Percentiles rank a stretch among this genome's conserved stretches.
Conservation (phyloP, 2,113 vertebrate species). For the Xiphophorus hellerii region DNA sequence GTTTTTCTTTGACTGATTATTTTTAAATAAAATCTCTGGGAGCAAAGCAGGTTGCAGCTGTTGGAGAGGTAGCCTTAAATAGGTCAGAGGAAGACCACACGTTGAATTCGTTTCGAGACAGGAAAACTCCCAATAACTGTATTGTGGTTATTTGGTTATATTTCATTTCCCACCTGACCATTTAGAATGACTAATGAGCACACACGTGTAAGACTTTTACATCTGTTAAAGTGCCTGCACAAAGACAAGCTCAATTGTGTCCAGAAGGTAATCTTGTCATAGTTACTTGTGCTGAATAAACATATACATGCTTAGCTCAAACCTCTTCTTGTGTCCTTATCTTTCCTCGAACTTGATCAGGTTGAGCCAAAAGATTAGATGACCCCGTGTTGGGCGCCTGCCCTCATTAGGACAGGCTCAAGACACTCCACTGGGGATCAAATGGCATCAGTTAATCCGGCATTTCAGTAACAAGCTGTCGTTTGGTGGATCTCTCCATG, state of each 20-base stretch:
- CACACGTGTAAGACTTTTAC: neutral
- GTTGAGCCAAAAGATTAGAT: constrained; percentile 53
- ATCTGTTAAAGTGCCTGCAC: constrained; percentile 14
- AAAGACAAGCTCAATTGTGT: constrained; percentile 5
- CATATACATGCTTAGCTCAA: constrained; percentile 28
- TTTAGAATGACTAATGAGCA: constrained; percentile 1
- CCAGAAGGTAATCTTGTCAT: constrained; percentile 18
- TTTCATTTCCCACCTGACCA: constrained; percentile 8
- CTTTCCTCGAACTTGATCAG: constrained; percentile 44
- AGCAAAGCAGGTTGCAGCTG: constrained; percentile 17
- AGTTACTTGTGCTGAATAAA: constrained; percentile 7
- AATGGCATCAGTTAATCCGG: constrained; percentile 72
- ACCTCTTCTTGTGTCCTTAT: constrained; percentile 33
- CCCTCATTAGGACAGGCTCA: constrained; percentile 40
- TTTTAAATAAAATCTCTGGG: constrained; percentile 38
- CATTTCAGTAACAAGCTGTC: constrained; percentile 68
- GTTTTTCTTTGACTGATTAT: constrained; percentile 24
- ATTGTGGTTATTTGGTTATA: neutral
- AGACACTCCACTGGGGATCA: constrained; percentile 41
- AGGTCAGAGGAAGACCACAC: neutral
- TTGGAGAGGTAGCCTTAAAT: constrained; percentile 7
- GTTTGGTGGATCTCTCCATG: constrained; percentile 38
- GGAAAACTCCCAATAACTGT: constrained; percentile 5
- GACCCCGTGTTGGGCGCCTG: constrained; percentile 5
- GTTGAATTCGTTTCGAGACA: neutral